A percentile compares a stretch with the other conserved stretches of the same genome.
phyloP scores from a whole-genome alignment of 2,113 vertebrate species.

The Leucopsar rothschildi region DNA sequence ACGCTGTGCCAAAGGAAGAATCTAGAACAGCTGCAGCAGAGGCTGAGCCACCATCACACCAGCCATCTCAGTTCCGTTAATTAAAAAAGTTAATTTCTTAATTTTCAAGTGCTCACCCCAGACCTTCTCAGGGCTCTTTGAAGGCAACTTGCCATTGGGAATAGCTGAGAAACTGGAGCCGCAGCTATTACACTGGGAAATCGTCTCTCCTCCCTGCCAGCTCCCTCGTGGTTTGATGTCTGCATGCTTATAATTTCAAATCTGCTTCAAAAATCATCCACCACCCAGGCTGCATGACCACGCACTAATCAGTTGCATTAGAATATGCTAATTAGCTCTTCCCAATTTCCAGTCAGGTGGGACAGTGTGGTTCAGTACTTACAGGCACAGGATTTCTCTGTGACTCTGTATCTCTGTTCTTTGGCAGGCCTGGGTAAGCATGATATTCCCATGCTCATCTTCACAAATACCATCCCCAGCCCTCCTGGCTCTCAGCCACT shows the following conservation, averaged over 20 bases:
- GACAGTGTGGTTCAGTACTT: not conserved
- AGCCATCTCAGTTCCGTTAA: not conserved
- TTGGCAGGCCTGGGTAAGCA: not conserved
- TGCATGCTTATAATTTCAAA: constrained; percentile 31
- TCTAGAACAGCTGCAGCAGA: not conserved
- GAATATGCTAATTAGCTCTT: constrained; percentile 35
- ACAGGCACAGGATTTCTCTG: not conserved
- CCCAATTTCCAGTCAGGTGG: not conserved
- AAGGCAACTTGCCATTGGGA: not conserved
- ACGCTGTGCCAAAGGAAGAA: not conserved
- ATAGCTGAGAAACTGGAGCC: not conserved
- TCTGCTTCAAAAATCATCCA: not conserved
- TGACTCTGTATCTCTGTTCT: not conserved
- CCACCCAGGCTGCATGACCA: not conserved
- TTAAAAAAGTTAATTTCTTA: constrained; percentile 50
- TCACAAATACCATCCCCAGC: not conserved
- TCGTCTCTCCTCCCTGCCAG: not conserved
- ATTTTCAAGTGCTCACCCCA: not conserved
- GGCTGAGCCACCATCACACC: not conserved
- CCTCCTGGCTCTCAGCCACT: not conserved
- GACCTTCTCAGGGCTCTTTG: not conserved
- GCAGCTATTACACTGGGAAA: not conserved
- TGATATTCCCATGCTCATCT: not conserved
- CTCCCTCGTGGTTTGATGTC: not conserved
- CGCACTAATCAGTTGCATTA: constrained; percentile 2